Percentiles rank a stretch among this genome's conserved stretches.
phyloP scores from a whole-genome alignment of 2,797 vertebrate genomes.

The Pogoniulus pusillus region DNA sequence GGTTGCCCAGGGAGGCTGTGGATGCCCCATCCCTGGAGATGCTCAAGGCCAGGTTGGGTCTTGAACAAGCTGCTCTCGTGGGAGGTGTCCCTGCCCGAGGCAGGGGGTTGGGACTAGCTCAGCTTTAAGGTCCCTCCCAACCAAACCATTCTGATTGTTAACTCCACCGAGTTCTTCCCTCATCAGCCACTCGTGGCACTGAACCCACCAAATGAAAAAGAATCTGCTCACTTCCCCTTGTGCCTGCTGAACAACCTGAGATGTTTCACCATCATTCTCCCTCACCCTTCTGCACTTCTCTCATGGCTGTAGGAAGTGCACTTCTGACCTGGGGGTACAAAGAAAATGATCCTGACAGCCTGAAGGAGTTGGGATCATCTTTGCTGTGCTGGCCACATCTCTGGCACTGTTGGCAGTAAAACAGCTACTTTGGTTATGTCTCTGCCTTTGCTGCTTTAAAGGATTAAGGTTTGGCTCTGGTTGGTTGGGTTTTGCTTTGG shows the following conservation, averaged over 20 bases:
- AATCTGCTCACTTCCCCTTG: neutral
- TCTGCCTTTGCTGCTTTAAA: rapidly evolving
- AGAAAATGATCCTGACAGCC: slow-evolving; percentile 93
- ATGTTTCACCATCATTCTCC: neutral
- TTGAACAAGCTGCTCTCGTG: no score
- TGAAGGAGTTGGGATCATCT: slow-evolving; percentile 94
- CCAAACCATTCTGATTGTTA: neutral
- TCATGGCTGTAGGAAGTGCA: rapidly evolving
- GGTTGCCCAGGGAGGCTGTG: no score
- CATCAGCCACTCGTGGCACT: neutral
- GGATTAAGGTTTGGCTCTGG: neutral
- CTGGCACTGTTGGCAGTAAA: slow-evolving; percentile 87
- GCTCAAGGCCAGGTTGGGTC: no score
- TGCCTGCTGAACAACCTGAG: neutral
- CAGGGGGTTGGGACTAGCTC: no score
- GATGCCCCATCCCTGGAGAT: no score
- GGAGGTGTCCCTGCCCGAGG: no score
- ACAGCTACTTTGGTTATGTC: neutral
- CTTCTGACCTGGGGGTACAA: slow-evolving; percentile 94
- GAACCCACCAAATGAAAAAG: neutral
- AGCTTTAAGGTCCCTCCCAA: no score
- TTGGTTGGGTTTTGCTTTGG: no score
- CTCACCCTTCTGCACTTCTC: neutral
- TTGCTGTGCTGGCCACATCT: slow-evolving; percentile 99
- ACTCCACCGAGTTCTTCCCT: neutral